Base-by-base conservation (phyloP, 2,113 vertebrate genomes). In the Paedocypris sp. region DNA sequence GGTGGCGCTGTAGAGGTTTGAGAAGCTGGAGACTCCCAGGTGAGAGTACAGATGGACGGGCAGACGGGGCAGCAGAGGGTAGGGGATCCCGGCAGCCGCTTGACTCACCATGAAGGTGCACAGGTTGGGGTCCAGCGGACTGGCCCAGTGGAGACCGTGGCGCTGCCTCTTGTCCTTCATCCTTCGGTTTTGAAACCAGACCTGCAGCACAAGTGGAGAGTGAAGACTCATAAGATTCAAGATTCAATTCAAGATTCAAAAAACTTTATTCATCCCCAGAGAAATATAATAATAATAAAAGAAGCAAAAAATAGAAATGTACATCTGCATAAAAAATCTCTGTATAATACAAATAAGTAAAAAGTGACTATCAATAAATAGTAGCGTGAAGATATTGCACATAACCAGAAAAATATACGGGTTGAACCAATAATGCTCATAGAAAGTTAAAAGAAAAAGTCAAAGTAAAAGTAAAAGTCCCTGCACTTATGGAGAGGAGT, bases 161-260 rank as follows among this genome's bases (percentile, higher is more conserved):
- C 77, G 77, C 66, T 83, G 81, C 0, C 79, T 72, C 66, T 84
- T 83, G 51, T 84, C 80, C 54, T 87, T 88, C 82, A 80, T 87
- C 31, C 81, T 73, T 50, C 77, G 28, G 71, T 87, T 85, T 70
- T 87, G 85, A 60, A 84, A 84, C 78, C 81, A 85, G 16, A 84
- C 35, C 59, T 81, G 25, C 2, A 1, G 1, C 8, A 3, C 19
- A 43, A 19, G 56, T 11, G 0, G 29, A 42, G 41, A 32, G 56
- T 41, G 41, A 9, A 51, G 13, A n/a, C 7, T 43, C 7, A 32
- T 7, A 8, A n/a, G n/a, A n/a, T n/a, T n/a, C n/a, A n/a, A n/a
- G n/a, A n/a, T n/a, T n/a, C n/a, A n/a, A n/a, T n/a, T n/a, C n/a
- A n/a, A n/a, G n/a, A n/a, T n/a, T n/a, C n/a, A n/a, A n/a, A 35